phyloP scores from a whole-genome alignment of 2,113 vertebrate species.

The Centrocercus urophasianus region DNA sequence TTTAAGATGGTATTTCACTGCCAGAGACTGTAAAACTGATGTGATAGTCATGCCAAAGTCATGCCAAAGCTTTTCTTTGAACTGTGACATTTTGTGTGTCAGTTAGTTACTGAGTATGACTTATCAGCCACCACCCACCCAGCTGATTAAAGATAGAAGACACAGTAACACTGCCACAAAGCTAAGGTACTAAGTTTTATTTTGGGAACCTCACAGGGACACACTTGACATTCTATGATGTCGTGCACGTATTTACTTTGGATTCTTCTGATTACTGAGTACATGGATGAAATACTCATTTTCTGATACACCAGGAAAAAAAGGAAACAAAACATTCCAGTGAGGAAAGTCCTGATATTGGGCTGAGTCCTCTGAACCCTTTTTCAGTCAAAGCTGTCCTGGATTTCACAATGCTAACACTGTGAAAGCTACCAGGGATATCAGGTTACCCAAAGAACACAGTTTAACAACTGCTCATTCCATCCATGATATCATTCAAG shows the following conservation, averaged over 20 bases:
- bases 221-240: neutral
- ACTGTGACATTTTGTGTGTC: constrained; percentile 42
- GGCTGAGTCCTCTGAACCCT: neutral
- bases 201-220: neutral
- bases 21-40: constrained; percentile 3
- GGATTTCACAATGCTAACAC: neutral
- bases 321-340: neutral
- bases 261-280: neutral
- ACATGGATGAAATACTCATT: neutral
- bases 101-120: constrained; percentile 41
- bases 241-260: neutral
- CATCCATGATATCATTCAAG: neutral
- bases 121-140: constrained; percentile 62
- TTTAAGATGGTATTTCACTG: constrained; percentile 25
- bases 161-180: constrained; percentile 20
- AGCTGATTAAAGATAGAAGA: constrained; percentile 42
- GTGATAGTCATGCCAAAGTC: constrained; percentile 43
- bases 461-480: neutral
- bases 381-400: neutral
- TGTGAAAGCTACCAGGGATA: neutral
- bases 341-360: neutral
- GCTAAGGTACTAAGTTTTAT: neutral
- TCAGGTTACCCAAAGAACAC: neutral
- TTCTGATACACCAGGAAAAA: neutral
- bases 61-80: constrained; percentile 38